A percentile compares a stretch with the other conserved stretches of the same genome.
Conservation (phyloP, 2,888 invertebrate genomes). For the Heliconius charithonia region DNA sequence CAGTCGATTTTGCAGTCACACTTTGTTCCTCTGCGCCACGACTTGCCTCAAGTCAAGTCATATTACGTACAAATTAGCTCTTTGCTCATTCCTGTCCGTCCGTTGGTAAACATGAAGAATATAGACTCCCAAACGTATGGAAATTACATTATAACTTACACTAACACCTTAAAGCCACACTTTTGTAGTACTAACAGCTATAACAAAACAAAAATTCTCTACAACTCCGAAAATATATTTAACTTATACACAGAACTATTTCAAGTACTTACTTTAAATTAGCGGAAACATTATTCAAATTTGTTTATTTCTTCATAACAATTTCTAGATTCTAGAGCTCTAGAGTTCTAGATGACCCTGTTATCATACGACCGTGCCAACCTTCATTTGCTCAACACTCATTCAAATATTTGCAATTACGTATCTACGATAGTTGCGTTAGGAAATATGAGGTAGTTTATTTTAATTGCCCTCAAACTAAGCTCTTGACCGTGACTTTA, state of each 20-base stretch:
- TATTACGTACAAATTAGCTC: no score
- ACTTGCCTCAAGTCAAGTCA: no score
- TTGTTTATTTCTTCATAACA: neutral
- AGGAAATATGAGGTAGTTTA: neutral
- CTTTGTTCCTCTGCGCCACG: no score
- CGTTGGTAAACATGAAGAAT: no score
- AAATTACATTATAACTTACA: no score
- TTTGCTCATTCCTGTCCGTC: no score
- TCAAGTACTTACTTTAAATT: neutral
- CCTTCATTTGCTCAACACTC: slow-evolving; percentile 2
- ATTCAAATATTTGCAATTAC: slow-evolving; percentile 17
- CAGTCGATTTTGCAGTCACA: no score
- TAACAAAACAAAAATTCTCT: neutral
- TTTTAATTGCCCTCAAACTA: slow-evolving; percentile 9
- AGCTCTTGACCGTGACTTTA: slow-evolving; percentile 21
- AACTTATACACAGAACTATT: neutral
- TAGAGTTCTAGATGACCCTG: slow-evolving; percentile 9
- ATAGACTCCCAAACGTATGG: no score
- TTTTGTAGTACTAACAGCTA: neutral
- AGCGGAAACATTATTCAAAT: neutral
- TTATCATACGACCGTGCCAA: neutral
- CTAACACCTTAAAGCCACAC: neutral
- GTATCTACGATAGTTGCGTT: slow-evolving; percentile 9
- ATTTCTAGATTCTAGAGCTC: neutral
- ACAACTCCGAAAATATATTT: neutral